Evolutionary conservation across 2,888 invertebrate species (phyloP), one percentile per base, ranked within the genome.

Genomic region (Conops quadrifasciatus): DNA sequence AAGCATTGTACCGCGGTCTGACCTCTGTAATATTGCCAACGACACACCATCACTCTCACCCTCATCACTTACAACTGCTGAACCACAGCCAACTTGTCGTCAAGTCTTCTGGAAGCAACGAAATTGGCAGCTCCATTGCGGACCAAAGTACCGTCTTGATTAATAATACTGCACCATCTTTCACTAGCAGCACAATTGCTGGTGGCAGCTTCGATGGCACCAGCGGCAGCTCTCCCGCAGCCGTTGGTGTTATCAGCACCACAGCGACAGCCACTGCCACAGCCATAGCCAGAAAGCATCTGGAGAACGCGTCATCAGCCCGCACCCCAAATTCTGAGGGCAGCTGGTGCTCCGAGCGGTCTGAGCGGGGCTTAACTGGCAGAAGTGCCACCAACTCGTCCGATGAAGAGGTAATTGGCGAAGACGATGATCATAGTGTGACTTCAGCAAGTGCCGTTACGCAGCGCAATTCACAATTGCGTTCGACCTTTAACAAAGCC

Each of bases 401-500:
- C 49, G 90, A 90, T 79, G 91, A 91, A 90, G 90, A 85, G 89
- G 90, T 85, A 85, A 78, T 77, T 75, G 87, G 74, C 76, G 82
- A 81, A 85, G 82, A 81, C 71, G 81, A 83, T 79, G 82, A 84
- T 74, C 75, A 78, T 78, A 84, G 80, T 79, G 80, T 83, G 79
- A 82, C 82, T 74, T 83, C 84, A 16, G 64, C 83, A 74, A 80
- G 79, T 65, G 78, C 81, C 77, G 75, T 77, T 67, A 85, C 84
- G 71, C 89, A 87, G 87, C 92, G 90, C 85, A 93, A 91, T 85
- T 93, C 92, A 71, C 92, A 93, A 87, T 88, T 93, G 82, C 90
- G 93, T 79, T 93, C 91, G 82, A 94, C 93, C 79, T 88, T 93
- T 83, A 92, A 92, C 87, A 93, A 93, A 82, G 94, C 93, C 77